Conservation (phyloP, 2,888 invertebrate species). For the Tachina lurida region DNA sequence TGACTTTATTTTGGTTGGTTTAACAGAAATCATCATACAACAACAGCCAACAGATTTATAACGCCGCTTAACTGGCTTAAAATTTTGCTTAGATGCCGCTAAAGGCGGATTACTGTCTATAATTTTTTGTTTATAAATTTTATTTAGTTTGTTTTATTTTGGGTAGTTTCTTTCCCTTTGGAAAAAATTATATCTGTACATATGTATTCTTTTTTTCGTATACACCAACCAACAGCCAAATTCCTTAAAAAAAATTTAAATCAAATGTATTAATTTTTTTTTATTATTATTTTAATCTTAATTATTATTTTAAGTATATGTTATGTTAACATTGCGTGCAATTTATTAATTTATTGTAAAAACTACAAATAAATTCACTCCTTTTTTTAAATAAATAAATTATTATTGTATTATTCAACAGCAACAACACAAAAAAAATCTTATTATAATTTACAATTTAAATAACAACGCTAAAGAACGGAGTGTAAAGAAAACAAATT, state of each 20-base stretch:
- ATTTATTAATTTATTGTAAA: constrained; percentile 70
- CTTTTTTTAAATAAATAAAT: constrained; percentile 33
- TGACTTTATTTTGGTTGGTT: constrained; percentile 41
- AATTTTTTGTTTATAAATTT: neutral
- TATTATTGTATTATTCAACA: constrained; percentile 34
- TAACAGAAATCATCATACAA: constrained; percentile 1
- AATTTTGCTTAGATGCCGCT: constrained; percentile 21
- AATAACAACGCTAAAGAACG: constrained; percentile 16
- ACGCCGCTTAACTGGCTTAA: constrained; percentile 13
- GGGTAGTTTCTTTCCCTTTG: neutral
- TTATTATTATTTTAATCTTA: constrained; percentile 24
- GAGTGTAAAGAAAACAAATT: constrained; percentile 34
- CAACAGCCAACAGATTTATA: neutral
- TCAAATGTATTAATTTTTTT: constrained; percentile 42
- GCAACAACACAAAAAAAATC: constrained; percentile 10
- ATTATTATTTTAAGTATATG: constrained; percentile 51
- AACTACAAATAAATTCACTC: constrained; percentile 53
- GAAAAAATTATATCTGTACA: no score
- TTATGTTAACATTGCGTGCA: constrained; percentile 72
- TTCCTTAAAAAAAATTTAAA: constrained; percentile 50
- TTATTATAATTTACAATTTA: constrained; percentile 9
- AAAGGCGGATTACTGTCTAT: constrained; percentile 5
- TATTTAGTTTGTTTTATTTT: neutral
- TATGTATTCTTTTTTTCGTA: neutral
- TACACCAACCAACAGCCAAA: constrained; percentile 43